Percentiles rank a stretch among this genome's conserved stretches.
phyloP scores from a whole-genome alignment of 37 sponge, comb jelly and placozoan genomes.

The Amphimedon queenslandica region DNA sequence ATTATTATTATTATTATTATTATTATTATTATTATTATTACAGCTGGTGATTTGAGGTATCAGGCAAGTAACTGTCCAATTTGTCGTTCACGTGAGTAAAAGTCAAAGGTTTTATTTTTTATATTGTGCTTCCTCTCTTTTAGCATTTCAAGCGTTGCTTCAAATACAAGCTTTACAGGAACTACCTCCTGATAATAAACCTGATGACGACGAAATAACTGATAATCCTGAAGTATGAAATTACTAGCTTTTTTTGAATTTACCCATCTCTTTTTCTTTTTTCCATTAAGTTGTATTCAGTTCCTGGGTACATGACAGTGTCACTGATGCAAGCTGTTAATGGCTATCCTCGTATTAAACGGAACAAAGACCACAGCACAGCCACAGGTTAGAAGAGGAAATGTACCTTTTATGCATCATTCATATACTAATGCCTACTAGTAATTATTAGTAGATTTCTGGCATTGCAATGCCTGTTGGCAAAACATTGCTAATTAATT shows the following conservation, averaged over 20 bases:
- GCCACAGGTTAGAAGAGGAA: background rate
- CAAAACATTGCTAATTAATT: too few species aligned
- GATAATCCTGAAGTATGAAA: conserved; percentile 30
- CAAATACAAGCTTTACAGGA: conserved; percentile 56
- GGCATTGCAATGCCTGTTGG: too few species aligned
- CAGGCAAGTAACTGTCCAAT: conserved; percentile 87
- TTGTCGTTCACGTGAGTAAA: conserved; percentile 77
- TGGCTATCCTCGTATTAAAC: background rate
- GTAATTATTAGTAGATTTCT: too few species aligned
- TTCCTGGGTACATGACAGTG: background rate
- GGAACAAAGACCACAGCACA: background rate
- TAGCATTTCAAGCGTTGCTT: conserved; percentile 78
- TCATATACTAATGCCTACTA: background rate
- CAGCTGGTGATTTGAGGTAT: conserved; percentile 69
- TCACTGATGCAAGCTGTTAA: background rate
- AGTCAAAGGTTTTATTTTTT: background rate
- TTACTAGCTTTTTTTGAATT: background rate
- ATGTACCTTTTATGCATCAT: background rate
- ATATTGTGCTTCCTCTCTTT: background rate
- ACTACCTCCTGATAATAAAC: conserved; percentile 2
- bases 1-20: too few species aligned
- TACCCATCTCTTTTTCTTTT: background rate
- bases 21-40: background rate
- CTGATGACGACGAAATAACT: conserved; percentile 34
- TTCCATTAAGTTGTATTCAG: background rate